A percentile compares a stretch with the other conserved stretches of the same genome.
These are phyloP conservation scores for Promerops cafer DNA, from an alignment of 2,113 vertebrate genomes.

Conservation along the genomic window DNA sequence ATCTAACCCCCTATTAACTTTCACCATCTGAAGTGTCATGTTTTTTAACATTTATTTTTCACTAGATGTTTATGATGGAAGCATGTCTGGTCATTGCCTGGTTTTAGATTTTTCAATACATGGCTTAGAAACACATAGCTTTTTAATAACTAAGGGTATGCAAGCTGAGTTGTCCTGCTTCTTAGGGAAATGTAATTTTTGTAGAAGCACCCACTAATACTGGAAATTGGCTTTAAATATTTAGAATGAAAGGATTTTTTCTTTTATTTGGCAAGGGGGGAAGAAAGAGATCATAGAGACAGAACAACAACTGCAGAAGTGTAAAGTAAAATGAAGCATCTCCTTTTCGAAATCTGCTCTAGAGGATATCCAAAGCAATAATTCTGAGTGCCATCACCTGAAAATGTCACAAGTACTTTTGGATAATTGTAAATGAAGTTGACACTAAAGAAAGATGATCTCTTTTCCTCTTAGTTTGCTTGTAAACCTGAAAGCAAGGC, in stretches of 20 bases:
- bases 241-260: background rate
- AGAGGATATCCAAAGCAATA: background rate
- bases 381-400: background rate
- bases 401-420: background rate
- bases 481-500: background rate
- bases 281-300: background rate
- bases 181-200: background rate
- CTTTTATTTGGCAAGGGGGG: background rate
- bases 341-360: background rate
- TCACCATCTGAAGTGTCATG: background rate
- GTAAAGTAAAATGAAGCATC: background rate
- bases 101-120: background rate
- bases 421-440: background rate
- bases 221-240: background rate
- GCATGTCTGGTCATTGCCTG: background rate
- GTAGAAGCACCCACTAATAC: background rate
- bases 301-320: background rate
- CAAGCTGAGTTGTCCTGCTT: background rate
- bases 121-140: background rate
- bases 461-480: background rate
- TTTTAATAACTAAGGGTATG: background rate
- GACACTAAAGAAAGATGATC: background rate
- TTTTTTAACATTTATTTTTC: background rate
- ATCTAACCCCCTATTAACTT: background rate
- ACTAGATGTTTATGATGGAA: background rate